phyloP scores from a whole-genome alignment of 35 echinoderm and acorn worm species.

The Heliocidaris erythrogramma region DNA sequence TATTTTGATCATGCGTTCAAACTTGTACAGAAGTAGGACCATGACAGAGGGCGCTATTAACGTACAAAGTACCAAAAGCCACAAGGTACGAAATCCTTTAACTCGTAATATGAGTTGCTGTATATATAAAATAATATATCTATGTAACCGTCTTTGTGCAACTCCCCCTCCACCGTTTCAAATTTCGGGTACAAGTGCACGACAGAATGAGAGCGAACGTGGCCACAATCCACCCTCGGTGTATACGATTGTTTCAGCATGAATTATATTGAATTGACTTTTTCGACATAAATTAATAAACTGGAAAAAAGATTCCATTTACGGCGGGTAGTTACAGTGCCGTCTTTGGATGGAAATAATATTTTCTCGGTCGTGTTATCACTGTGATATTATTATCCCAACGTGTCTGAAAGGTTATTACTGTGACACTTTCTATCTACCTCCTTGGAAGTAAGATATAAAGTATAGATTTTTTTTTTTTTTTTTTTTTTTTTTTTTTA shows the following conservation, averaged over 20 bases:
- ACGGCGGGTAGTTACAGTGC: too few species aligned
- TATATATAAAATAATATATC: too few species aligned
- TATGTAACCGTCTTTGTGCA: too few species aligned
- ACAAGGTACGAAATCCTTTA: too few species aligned
- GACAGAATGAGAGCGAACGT: not conserved
- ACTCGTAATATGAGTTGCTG: too few species aligned
- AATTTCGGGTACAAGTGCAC: not conserved
- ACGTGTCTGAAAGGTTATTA: not conserved
- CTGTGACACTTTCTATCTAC: not conserved
- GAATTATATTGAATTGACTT: not conserved
- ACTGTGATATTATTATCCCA: not conserved
- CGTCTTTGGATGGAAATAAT: too few species aligned
- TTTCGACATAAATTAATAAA: not conserved
- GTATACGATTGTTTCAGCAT: not conserved
- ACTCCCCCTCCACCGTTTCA: not conserved
- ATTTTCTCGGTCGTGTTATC: not conserved
- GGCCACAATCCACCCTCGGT: not conserved
- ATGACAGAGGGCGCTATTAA: too few species aligned
- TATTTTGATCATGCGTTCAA: too few species aligned
- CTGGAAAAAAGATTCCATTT: not conserved
- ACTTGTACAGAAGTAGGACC: too few species aligned
- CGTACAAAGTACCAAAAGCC: too few species aligned
- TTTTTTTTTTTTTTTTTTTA: too few species aligned
- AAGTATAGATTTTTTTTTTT: too few species aligned
- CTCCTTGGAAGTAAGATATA: not conserved